These are phyloP conservation scores for Planiliza haematocheilus DNA, from an alignment of 2,113 vertebrate genomes.

Conservation along the genomic window DNA sequence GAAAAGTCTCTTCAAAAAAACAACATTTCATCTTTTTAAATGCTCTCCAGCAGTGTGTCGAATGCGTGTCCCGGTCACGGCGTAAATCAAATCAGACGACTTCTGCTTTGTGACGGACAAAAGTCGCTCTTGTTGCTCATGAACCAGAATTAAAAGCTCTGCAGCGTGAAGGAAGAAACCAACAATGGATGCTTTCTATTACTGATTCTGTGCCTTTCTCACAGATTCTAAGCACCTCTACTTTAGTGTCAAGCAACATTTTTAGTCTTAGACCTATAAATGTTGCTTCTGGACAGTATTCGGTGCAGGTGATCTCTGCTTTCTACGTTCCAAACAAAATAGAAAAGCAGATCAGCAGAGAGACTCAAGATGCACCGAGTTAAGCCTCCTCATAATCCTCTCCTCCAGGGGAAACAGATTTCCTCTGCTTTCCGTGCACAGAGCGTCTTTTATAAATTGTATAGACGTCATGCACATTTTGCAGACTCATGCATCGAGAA, in stretches of 20 bases:
- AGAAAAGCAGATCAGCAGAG: background rate
- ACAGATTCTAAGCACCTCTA: background rate
- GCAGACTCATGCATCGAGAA: background rate
- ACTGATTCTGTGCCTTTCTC: background rate
- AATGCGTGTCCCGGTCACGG: rapidly evolving
- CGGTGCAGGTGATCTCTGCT: too few relatives aligned
- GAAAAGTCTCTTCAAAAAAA: background rate
- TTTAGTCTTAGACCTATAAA: too few relatives aligned
- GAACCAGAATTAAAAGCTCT: background rate
- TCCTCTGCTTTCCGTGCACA: background rate
- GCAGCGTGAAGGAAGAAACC: background rate
- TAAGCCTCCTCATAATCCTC: background rate
- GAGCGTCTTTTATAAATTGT: constrained; percentile 2
- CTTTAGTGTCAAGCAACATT: too few relatives aligned
- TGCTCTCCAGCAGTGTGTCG: background rate
- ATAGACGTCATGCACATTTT: background rate
- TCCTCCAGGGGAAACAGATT: background rate
- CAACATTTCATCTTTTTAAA: background rate
- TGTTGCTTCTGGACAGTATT: too few relatives aligned
- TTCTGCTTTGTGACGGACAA: background rate
- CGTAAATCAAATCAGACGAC: background rate
- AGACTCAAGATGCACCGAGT: constrained; percentile 1
- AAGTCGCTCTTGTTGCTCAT: background rate
- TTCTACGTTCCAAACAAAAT: too few relatives aligned
- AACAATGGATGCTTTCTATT: background rate